A percentile compares a stretch with the other conserved stretches of the same genome.
Evolutionary conservation across 2,888 invertebrate species (phyloP).

Genomic region (Drosophila emarginata): DNA sequence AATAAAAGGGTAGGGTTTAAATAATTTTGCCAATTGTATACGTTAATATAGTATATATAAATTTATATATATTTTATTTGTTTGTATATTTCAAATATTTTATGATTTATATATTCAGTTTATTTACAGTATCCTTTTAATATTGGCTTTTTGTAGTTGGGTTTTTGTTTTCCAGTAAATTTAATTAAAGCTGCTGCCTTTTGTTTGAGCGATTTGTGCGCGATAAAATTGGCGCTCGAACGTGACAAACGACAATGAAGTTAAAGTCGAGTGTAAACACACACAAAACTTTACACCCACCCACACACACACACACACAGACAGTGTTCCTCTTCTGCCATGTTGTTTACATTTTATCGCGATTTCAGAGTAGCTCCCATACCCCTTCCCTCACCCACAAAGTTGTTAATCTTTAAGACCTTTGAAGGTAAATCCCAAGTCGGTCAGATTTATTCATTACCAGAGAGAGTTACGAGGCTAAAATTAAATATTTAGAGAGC

Average conservation of each 20-base stretch:
- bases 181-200: constrained; percentile 52
- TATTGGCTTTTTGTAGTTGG: background rate
- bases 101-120: background rate
- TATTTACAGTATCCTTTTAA: background rate
- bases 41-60: too few species aligned
- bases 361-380: background rate
- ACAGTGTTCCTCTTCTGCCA: background rate
- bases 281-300: constrained; percentile 11
- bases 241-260: constrained; percentile 61
- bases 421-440: constrained; percentile 26
- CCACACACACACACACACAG: constrained; percentile 1
- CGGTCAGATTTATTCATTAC: constrained; percentile 61
- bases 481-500: constrained; percentile 60
- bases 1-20: too few species aligned
- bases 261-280: constrained; percentile 59
- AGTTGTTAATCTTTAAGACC: constrained; percentile 14
- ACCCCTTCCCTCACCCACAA: background rate
- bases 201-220: constrained; percentile 41
- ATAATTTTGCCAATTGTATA: too few species aligned
- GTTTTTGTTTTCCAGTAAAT: constrained; percentile 31
- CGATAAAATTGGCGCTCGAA: constrained; percentile 67
- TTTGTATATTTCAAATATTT: too few species aligned
- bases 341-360: constrained; percentile 11
- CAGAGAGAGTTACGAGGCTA: constrained; percentile 44
- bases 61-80: too few species aligned